Evolutionary conservation across 2,797 vertebrate genomes (phyloP).

Genomic region (Pristis pectinata): DNA sequence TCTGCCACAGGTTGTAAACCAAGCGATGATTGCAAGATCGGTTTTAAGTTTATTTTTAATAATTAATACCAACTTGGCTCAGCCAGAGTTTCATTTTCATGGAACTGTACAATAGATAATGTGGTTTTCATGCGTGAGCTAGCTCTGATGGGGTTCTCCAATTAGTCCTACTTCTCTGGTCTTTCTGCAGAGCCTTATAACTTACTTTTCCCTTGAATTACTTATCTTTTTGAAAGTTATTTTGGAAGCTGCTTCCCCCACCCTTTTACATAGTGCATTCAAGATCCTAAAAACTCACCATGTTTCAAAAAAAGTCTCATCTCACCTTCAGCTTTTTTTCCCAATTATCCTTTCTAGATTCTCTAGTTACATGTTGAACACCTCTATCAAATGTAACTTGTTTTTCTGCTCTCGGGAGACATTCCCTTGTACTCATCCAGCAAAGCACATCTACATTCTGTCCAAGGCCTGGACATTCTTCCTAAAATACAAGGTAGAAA

Average conservation of each 20-base stretch:
- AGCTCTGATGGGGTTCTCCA: background rate
- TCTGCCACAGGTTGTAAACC: background rate
- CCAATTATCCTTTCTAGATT: background rate
- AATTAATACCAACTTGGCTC: background rate
- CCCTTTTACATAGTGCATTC: background rate
- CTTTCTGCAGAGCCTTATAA: background rate
- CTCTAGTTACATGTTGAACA: background rate
- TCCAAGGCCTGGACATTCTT: no score
- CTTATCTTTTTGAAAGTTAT: background rate
- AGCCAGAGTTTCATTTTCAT: background rate
- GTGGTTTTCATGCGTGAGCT: background rate
- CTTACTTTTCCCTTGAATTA: background rate
- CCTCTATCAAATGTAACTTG: no score
- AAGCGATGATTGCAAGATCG: background rate
- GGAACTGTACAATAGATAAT: background rate
- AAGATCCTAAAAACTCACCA: no score
- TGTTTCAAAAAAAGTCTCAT: background rate
- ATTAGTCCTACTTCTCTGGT: background rate
- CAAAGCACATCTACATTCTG: no score
- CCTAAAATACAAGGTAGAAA: no score
- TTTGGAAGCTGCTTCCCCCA: background rate
- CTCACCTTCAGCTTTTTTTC: background rate
- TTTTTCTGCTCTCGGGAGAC: no score
- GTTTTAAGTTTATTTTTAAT: background rate
- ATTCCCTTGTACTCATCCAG: no score